Percentiles rank a stretch among this genome's conserved stretches.
phyloP scores from a whole-genome alignment of 2,113 vertebrate species.

The Rhinopithecus roxellana region DNA sequence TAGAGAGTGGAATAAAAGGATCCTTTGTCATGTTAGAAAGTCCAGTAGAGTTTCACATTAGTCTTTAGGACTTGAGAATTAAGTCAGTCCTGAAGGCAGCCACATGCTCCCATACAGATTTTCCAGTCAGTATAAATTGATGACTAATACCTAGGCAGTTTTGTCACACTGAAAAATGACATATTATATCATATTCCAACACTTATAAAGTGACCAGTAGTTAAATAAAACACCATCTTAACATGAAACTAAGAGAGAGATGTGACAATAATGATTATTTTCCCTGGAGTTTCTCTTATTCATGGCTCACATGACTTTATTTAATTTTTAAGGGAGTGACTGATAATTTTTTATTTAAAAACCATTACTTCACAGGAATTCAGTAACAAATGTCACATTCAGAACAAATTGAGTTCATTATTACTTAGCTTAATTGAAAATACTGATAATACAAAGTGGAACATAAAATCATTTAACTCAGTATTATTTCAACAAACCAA shows the following conservation, averaged over 20 bases:
- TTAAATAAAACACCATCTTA: constrained; percentile 41
- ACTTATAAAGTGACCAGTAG: background rate
- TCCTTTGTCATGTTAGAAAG: background rate
- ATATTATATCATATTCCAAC: constrained; percentile 35
- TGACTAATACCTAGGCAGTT: background rate
- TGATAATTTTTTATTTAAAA: constrained; percentile 48
- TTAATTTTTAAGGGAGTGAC: constrained; percentile 31
- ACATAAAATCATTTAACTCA: background rate
- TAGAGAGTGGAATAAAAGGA: background rate
- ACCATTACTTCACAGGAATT: constrained; percentile 18
- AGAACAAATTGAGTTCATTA: background rate
- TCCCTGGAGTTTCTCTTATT: background rate
- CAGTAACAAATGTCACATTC: constrained; percentile 34
- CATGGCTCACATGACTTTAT: background rate
- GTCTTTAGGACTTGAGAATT: background rate
- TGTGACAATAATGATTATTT: background rate
- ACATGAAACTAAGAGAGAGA: background rate
- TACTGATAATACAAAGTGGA: background rate
- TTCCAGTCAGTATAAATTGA: background rate
- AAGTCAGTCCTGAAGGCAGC: background rate
- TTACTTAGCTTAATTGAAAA: constrained; percentile 56
- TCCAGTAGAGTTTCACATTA: background rate
- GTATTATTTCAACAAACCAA: constrained; percentile 28
- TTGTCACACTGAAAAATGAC: background rate
- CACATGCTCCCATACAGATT: background rate